Percentiles rank a stretch among this genome's conserved stretches.
Conservation (phyloP, 2,888 invertebrate genomes). For the Agonopterix alstromeriana region DNA sequence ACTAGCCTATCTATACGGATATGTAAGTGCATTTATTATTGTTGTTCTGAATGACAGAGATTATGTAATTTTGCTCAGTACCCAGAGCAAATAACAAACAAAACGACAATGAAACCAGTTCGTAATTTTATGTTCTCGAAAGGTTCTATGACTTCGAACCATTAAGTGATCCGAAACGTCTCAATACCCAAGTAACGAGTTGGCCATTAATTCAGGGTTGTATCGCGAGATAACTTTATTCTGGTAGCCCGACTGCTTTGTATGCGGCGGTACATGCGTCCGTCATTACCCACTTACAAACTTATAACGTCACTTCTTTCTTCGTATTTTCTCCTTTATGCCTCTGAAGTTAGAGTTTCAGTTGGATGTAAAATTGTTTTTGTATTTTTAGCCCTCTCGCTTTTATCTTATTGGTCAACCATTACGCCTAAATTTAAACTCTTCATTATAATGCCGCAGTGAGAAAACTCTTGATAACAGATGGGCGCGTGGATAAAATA, state of each 20-base stretch:
- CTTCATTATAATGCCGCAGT: constrained; percentile 72
- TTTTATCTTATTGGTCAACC: constrained; percentile 76
- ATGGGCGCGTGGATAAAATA: constrained; percentile 60
- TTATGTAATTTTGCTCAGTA: no score
- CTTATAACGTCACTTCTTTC: constrained; percentile 15
- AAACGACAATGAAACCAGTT: no score
- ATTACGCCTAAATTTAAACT: constrained; percentile 76
- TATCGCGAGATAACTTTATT: constrained; percentile 76
- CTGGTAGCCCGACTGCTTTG: constrained; percentile 75
- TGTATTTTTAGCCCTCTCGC: constrained; percentile 59
- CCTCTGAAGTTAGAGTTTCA: constrained; percentile 17
- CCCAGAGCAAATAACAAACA: no score
- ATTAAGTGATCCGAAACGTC: constrained; percentile 63
- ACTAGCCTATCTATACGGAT: no score
- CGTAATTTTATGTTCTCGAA: constrained; percentile 24
- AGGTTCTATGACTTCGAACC: constrained; percentile 53
- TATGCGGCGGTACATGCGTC: constrained; percentile 71
- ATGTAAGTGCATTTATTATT: no score
- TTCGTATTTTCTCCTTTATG: constrained; percentile 30
- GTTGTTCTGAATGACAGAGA: no score
- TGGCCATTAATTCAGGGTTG: constrained; percentile 74
- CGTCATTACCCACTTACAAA: constrained; percentile 63
- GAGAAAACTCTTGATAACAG: constrained; percentile 69
- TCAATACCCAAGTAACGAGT: constrained; percentile 76
- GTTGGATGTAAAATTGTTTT: constrained; percentile 16